Base-by-base conservation (phyloP, 2,888 invertebrate genomes). In the Temnothorax rugatulus region DNA sequence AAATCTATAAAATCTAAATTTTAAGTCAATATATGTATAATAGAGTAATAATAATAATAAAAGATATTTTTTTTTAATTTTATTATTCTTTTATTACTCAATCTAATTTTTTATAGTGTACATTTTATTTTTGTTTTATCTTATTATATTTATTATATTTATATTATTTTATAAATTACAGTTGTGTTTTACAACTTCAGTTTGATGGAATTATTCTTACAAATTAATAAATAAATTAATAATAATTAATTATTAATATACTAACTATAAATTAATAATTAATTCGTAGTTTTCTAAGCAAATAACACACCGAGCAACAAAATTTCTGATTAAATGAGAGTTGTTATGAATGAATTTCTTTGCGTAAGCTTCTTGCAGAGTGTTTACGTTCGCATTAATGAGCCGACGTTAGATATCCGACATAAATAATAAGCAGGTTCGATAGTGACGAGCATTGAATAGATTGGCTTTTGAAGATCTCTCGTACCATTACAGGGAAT, bases 401-500 rank as follows among this genome's bases (percentile, higher is more conserved):
- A 76, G 13, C 18, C 25, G 13, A 52, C 15, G 15, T 15, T 66
- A 15, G 15, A 66, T 41, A 5, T 2, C 2, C n/a, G 38, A 63
- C 11, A 38, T 25, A 52, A 29, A 76, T 52, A 76, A 76, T 76
- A 52, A 76, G 38, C 66, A 66, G 68, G 18, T 76, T 47, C 15
- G 52, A 76, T 66, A 75, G 47, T 63, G 47, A 75, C 15, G 21
- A 63, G 64, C 38, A 8, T 66, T 52, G 76, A 66, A 76, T 66
- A 52, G 25, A 66, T 66, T n/a, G 41, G 13, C 13, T 76, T 59
- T 52, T 38, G 52, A 52, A 68, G 52, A 76, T 76, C 63, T 52
- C 18, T 4, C 7, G n/a, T 44, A 38, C 21, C 38, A 76, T 76
- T 66, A 66, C 50, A 15, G 25, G 3, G 4, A 76, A 25, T 38